Evolutionary conservation across 2,113 vertebrate species (phyloP).

Genomic region (Sebastes schlegelii): DNA sequence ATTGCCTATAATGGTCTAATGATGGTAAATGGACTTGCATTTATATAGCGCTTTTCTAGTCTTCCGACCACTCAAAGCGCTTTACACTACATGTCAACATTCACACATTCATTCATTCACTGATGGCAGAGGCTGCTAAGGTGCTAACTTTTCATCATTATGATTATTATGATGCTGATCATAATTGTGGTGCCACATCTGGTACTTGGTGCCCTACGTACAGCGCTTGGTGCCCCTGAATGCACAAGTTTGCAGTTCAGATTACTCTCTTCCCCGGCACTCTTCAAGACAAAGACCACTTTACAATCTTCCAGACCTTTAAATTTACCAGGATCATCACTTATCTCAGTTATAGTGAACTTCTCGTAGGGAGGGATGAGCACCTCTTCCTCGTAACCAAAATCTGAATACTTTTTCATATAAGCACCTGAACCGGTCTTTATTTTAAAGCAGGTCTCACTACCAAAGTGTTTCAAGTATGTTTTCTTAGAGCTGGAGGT

Average conservation of each 20-base stretch:
- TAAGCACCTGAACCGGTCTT: slow-evolving; percentile 17
- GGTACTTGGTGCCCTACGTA: no score
- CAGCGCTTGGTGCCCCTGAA: no score
- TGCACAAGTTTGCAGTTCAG: background rate
- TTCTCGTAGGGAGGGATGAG: slow-evolving; percentile 46
- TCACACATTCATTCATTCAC: no score
- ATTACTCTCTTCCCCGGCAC: background rate
- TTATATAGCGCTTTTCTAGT: no score
- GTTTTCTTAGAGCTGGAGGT: background rate
- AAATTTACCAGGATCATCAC: background rate
- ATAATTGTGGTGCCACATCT: no score
- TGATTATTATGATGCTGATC: fast-evolving
- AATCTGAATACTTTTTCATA: background rate
- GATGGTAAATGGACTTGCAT: no score
- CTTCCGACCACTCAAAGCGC: no score
- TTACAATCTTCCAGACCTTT: background rate
- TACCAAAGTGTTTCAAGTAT: fast-evolving
- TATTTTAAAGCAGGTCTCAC: slow-evolving; percentile 28
- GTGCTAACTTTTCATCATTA: no score
- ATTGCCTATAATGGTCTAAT: no score
- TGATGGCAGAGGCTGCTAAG: no score
- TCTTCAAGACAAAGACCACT: background rate
- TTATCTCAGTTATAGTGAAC: background rate
- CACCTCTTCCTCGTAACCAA: slow-evolving; percentile 20
- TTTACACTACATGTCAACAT: no score